Evolutionary conservation across 2,113 vertebrate genomes (phyloP).

Genomic region (Rhegmatorhina hoffmannsi): DNA sequence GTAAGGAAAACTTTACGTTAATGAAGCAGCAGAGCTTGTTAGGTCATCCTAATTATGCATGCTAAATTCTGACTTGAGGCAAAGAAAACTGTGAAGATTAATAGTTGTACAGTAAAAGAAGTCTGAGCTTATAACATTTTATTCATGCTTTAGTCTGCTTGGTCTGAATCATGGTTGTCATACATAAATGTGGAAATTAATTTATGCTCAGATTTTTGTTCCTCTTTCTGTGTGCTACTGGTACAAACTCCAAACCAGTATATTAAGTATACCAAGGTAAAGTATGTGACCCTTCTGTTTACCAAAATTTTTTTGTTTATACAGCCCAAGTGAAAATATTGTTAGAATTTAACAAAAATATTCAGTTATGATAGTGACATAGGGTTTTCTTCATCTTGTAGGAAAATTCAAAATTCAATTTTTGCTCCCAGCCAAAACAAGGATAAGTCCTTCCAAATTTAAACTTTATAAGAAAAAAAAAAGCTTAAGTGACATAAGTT

Average conservation of each 20-base stretch:
- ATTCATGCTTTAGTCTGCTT: conserved; percentile 45
- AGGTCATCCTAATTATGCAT: conserved; percentile 84
- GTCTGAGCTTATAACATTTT: conserved; percentile 61
- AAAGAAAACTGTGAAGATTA: conserved; percentile 72
- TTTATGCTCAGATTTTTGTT: background rate
- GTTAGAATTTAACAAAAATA: background rate
- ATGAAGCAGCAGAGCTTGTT: conserved; percentile 79
- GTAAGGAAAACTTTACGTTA: conserved; percentile 79
- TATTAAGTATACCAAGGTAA: background rate
- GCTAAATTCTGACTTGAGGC: conserved; percentile 78
- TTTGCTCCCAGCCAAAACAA: background rate
- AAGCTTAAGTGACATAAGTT: background rate
- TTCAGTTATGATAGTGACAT: background rate
- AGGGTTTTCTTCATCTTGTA: background rate
- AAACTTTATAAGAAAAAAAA: background rate
- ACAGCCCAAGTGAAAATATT: background rate
- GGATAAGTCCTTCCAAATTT: background rate
- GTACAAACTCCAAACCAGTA: background rate
- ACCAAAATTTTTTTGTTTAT: background rate
- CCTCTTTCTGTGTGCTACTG: background rate
- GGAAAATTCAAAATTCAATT: background rate
- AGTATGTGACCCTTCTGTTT: background rate
- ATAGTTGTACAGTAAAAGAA: conserved; percentile 67
- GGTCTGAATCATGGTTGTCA: background rate
- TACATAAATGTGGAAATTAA: background rate